phyloP scores from a whole-genome alignment of 2,888 invertebrate species.

The Caenorhabditis imperialis region DNA sequence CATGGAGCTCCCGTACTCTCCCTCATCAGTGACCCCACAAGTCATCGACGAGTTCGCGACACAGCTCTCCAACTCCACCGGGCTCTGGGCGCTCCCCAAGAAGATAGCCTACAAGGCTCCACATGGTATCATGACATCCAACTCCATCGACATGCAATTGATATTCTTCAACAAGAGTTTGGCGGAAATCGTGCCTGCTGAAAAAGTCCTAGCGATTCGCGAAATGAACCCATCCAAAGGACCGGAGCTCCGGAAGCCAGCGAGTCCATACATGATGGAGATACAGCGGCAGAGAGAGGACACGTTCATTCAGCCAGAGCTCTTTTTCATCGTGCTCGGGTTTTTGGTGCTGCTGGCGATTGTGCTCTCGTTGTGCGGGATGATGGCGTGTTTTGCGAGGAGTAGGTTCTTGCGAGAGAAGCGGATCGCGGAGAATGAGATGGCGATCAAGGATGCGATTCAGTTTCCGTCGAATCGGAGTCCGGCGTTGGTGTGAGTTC shows the following conservation, averaged over 20 bases:
- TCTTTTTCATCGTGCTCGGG: slow-evolving; percentile 36
- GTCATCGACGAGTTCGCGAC: slow-evolving; percentile 28
- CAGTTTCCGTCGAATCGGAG: slow-evolving; percentile 33
- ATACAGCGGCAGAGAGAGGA: slow-evolving; percentile 5
- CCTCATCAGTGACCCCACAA: slow-evolving; percentile 21
- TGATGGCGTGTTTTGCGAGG: slow-evolving; percentile 38
- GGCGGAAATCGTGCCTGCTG: slow-evolving; percentile 46
- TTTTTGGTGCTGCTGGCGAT: slow-evolving; percentile 35
- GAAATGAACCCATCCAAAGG: slow-evolving; percentile 13
- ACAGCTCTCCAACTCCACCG: slow-evolving; percentile 32
- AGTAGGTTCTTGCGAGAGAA: slow-evolving; percentile 33
- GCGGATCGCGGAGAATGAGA: slow-evolving; percentile 32
- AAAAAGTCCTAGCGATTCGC: slow-evolving; percentile 32
- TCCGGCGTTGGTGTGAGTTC: slow-evolving; percentile 43
- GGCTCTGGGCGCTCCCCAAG: slow-evolving; percentile 33
- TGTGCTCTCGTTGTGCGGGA: slow-evolving; percentile 27
- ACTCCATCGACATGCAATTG: slow-evolving; percentile 42
- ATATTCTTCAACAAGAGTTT: slow-evolving; percentile 49
- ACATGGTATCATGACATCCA: slow-evolving; percentile 43
- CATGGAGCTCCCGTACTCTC: slow-evolving; percentile 42
- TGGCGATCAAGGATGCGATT: slow-evolving; percentile 49
- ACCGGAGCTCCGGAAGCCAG: slow-evolving; percentile 18
- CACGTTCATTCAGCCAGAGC: slow-evolving; percentile 38
- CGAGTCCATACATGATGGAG: slow-evolving; percentile 8
- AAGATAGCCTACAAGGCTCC: slow-evolving; percentile 36